Percentiles rank a stretch among this genome's conserved stretches.
phyloP scores from a whole-genome alignment of 2,113 vertebrate species.

The Erpornis zantholeuca region DNA sequence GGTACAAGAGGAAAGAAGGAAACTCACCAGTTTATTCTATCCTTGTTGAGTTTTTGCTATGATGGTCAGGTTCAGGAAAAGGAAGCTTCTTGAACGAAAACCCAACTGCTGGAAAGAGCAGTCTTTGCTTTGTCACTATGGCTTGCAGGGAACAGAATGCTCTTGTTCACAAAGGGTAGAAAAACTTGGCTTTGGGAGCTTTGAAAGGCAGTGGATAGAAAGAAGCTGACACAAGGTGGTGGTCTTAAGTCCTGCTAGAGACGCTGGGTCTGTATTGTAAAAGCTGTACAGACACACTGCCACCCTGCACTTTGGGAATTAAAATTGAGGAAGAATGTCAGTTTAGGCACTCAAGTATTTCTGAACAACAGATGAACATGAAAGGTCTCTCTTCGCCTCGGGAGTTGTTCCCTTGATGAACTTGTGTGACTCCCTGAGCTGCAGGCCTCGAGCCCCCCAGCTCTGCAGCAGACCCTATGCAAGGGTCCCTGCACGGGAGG shows the following conservation, averaged over 20 bases:
- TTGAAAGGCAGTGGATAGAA: neutral
- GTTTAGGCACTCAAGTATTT: neutral
- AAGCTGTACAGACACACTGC: neutral
- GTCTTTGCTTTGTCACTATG: neutral
- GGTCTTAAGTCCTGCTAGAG: rapidly evolving
- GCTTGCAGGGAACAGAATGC: neutral
- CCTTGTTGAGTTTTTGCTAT: neutral
- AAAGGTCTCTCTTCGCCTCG: neutral
- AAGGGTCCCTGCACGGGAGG: neutral
- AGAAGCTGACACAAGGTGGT: neutral
- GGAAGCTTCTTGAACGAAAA: neutral
- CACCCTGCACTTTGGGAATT: neutral
- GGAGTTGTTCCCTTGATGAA: neutral
- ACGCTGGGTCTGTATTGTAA: neutral
- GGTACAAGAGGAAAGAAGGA: neutral
- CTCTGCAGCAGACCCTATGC: rapidly evolving
- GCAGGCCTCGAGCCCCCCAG: neutral
- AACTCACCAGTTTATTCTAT: neutral
- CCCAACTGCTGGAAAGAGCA: neutral
- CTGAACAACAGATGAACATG: neutral
- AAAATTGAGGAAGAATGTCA: neutral
- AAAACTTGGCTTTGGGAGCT: neutral
- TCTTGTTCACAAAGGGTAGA: neutral
- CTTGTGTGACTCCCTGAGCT: neutral
- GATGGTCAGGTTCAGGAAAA: neutral